phyloP scores from a whole-genome alignment of 2,888 invertebrate genomes.

The Cylloceria caligata region DNA sequence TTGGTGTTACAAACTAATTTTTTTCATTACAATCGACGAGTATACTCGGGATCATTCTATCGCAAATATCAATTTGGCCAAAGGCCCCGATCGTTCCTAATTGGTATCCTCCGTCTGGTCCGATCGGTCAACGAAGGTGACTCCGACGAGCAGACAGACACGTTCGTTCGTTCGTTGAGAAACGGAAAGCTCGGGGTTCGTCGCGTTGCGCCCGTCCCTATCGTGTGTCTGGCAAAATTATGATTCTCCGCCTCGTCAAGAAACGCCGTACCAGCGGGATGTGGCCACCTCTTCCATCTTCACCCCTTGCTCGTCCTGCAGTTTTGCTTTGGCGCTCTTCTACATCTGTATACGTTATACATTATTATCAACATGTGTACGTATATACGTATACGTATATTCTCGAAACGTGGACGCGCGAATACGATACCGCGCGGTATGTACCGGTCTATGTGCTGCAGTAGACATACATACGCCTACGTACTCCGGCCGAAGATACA shows the following conservation, averaged over 20 bases:
- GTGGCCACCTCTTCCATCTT: constrained; percentile 44
- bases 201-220: constrained; percentile 41
- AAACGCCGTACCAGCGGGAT: constrained; percentile 58
- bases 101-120: constrained; percentile 23
- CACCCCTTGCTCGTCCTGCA: constrained; percentile 36
- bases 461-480: constrained; percentile 62
- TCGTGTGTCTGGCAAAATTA: constrained; percentile 65
- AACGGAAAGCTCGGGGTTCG: constrained; percentile 30
- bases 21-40: too few relatives aligned
- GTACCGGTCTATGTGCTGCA: constrained; percentile 35
- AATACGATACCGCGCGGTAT: constrained; percentile 50
- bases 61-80: too few relatives aligned
- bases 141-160: constrained; percentile 22
- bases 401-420: constrained; percentile 61
- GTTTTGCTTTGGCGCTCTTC: constrained; percentile 31
- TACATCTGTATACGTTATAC: constrained; percentile 23
- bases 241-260: constrained; percentile 63
- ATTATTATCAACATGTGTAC: neutral
- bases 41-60: too few relatives aligned
- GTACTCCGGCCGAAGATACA: constrained; percentile 68
- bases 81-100: constrained; percentile 23
- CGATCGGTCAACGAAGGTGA: constrained; percentile 23
- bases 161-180: constrained; percentile 35
- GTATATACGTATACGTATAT: constrained; percentile 46
- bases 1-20: too few relatives aligned